Conservation (phyloP, 2,113 vertebrate species). For the Dromaius novaehollandiae region DNA sequence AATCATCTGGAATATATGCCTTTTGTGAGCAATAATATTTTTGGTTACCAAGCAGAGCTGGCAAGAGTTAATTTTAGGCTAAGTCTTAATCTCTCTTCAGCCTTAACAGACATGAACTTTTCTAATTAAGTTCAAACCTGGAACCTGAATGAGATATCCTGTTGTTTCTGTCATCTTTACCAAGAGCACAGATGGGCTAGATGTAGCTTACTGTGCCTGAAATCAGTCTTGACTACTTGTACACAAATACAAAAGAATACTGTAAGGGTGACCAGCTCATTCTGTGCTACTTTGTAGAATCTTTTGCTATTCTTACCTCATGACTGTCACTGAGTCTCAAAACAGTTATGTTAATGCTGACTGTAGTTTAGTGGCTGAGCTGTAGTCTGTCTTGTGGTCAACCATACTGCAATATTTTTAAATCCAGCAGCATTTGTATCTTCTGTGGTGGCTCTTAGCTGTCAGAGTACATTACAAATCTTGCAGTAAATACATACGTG, state of each 20-base stretch:
- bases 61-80: not conserved
- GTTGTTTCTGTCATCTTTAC: not conserved
- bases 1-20: fast-evolving
- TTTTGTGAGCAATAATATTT: not conserved
- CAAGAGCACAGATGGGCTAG: not conserved
- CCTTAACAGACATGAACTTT: not conserved
- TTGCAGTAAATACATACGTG: fast-evolving
- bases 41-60: not conserved
- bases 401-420: not conserved
- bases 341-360: fast-evolving
- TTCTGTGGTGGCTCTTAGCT: not conserved
- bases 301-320: not conserved
- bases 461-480: fast-evolving
- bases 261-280: fast-evolving
- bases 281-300: not conserved
- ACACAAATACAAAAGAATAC: fast-evolving
- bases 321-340: not conserved
- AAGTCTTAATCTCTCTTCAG: not conserved
- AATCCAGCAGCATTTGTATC: fast-evolving
- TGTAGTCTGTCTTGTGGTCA: not conserved
- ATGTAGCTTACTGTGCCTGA: not conserved
- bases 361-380: not conserved
- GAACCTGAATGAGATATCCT: not conserved
- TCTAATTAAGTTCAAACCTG: not conserved
- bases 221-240: not conserved